phyloP scores from a whole-genome alignment of 2,888 invertebrate genomes.

The Latheticus oryzae region DNA sequence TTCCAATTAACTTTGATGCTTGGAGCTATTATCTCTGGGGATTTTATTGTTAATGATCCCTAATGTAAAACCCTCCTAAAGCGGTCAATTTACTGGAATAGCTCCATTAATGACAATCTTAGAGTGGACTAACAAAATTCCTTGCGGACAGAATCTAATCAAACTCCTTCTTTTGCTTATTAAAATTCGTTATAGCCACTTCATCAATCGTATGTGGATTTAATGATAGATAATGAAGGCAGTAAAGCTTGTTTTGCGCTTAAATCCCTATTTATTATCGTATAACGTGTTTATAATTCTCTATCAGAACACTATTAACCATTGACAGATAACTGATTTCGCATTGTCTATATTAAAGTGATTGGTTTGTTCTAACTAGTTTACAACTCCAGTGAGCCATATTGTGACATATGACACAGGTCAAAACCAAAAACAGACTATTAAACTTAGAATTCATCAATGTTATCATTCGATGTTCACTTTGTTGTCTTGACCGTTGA shows the following conservation, averaged over 20 bases:
- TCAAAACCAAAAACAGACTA: no score
- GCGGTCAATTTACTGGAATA: conserved; percentile 22
- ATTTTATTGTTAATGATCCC: conserved; percentile 31
- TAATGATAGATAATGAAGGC: conserved; percentile 27
- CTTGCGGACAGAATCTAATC: no score
- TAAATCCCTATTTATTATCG: conserved; percentile 52
- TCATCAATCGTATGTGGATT: no score
- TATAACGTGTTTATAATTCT: conserved; percentile 57
- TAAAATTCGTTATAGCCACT: conserved; percentile 6
- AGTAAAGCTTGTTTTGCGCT: conserved; percentile 41
- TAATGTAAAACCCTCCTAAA: conserved; percentile 21
- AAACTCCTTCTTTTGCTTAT: no score
- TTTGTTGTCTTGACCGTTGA: no score
- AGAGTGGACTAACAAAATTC: conserved; percentile 9
- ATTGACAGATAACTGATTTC: conserved; percentile 57
- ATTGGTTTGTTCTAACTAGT: conserved; percentile 25
- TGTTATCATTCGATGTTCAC: no score
- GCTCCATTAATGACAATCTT: conserved; percentile 20
- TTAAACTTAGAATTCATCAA: no score
- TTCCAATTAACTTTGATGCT: conserved; percentile 24
- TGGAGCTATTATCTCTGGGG: conserved; percentile 9
- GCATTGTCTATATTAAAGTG: conserved; percentile 45
- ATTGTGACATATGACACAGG: not conserved
- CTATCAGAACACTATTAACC: conserved; percentile 53
- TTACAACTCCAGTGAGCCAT: conserved; percentile 9